phyloP scores from a whole-genome alignment of 1,140 invertebrate species.

The Saxidomus purpurata region DNA sequence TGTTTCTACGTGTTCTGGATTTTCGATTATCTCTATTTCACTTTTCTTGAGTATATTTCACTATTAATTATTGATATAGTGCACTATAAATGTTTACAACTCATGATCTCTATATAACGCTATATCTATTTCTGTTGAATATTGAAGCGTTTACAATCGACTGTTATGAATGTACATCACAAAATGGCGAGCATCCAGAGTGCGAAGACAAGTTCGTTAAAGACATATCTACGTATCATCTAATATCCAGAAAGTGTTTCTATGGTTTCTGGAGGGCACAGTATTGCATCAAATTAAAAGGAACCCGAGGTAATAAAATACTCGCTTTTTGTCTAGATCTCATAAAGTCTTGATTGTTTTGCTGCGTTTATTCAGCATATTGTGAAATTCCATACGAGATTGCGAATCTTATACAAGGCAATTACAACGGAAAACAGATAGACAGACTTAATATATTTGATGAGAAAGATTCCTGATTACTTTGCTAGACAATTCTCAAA shows the following conservation, averaged over 20 bases:
- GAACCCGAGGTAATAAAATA: conserved; percentile 73
- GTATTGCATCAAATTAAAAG: conserved; percentile 82
- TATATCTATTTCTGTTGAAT: no score
- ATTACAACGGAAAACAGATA: background rate
- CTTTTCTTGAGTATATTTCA: no score
- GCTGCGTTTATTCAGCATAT: background rate
- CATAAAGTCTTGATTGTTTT: background rate
- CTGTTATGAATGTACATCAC: conserved; percentile 80
- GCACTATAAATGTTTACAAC: no score
- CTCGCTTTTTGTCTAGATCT: background rate
- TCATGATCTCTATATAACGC: no score
- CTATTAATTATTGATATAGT: no score
- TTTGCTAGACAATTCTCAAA: background rate
- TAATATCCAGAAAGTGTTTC: conserved; percentile 75
- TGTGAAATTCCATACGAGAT: background rate
- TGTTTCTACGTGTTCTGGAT: no score
- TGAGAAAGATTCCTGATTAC: background rate
- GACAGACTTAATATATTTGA: background rate
- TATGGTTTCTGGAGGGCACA: conserved; percentile 79
- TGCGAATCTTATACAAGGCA: no score
- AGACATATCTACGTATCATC: conserved; percentile 70
- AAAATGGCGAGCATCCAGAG: conserved; percentile 69
- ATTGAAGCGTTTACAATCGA: conserved; percentile 77
- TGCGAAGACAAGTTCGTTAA: conserved; percentile 78
- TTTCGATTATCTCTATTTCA: no score